Conservation (phyloP, 2,797 vertebrate genomes). For the Sebastes reedi region DNA sequence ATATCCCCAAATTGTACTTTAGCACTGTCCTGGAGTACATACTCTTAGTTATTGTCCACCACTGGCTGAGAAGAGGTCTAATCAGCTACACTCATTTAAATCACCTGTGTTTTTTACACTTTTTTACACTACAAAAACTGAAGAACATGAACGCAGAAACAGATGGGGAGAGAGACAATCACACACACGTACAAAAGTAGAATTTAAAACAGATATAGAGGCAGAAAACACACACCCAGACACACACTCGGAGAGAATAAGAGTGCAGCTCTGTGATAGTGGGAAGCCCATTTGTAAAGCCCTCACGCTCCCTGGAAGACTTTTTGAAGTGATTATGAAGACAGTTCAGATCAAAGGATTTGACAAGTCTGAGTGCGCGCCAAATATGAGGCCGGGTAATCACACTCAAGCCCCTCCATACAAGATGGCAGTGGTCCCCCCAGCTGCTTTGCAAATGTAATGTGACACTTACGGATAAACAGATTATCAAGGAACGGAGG, state of each 20-base stretch:
- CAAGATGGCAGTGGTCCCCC: conserved; percentile 71
- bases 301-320: conserved; percentile 77
- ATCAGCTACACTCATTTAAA: background rate
- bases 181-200: background rate
- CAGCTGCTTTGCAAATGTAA: conserved; percentile 79
- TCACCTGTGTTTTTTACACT: background rate
- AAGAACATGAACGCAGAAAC: background rate
- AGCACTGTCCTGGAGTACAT: background rate
- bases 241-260: background rate
- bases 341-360: conserved; percentile 84
- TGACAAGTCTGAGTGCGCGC: conserved; percentile 80
- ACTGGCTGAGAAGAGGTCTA: background rate
- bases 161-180: background rate
- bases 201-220: background rate
- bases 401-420: conserved; percentile 71
- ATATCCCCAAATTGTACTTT: background rate
- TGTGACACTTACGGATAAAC: conserved; percentile 81
- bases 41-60: background rate
- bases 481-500: conserved; percentile 77
- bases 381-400: conserved; percentile 80
- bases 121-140: background rate
- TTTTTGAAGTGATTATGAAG: conserved; percentile 83
- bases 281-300: conserved; percentile 71
- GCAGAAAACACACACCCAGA: background rate
- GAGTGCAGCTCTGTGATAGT: conserved; percentile 34